Percentiles rank a stretch among this genome's conserved stretches.
Evolutionary conservation across 2,797 vertebrate genomes (phyloP).

Genomic region (Hafferia zeledoni): DNA sequence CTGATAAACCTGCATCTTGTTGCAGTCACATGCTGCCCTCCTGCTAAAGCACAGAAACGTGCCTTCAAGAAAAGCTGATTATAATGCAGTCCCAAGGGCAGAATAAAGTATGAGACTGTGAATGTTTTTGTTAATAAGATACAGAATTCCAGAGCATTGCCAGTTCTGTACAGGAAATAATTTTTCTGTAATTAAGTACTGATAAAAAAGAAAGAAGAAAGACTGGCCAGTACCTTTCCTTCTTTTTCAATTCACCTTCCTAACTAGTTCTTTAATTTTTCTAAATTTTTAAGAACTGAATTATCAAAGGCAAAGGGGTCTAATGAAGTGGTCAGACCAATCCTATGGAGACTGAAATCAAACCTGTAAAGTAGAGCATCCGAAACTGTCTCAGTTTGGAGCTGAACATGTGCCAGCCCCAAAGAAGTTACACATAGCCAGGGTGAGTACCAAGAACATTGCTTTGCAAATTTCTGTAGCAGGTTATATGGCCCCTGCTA

Average conservation of each 20-base stretch:
- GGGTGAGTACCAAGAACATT: not conserved
- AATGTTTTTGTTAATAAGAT: accelerated
- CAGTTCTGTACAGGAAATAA: not conserved
- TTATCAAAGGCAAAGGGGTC: not conserved
- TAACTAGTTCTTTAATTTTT: not conserved
- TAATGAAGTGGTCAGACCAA: not conserved
- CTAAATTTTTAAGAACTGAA: not conserved
- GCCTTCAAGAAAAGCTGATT: not conserved
- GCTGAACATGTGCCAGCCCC: not conserved
- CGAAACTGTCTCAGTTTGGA: not conserved
- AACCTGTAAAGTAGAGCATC: not conserved
- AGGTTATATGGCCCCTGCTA: not conserved
- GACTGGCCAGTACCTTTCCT: not conserved
- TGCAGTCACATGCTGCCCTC: not conserved
- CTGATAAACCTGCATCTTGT: not conserved
- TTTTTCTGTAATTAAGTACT: not conserved
- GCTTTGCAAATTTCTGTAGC: not conserved
- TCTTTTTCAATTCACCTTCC: not conserved
- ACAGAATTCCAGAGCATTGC: not conserved
- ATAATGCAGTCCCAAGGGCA: not conserved
- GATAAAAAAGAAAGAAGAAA: not conserved
- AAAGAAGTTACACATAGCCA: not conserved
- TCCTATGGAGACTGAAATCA: not conserved
- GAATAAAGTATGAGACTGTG: not conserved
- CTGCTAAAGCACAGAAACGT: not conserved